phyloP scores from a whole-genome alignment of 2,888 invertebrate species.

The Acrobasis consociella region DNA sequence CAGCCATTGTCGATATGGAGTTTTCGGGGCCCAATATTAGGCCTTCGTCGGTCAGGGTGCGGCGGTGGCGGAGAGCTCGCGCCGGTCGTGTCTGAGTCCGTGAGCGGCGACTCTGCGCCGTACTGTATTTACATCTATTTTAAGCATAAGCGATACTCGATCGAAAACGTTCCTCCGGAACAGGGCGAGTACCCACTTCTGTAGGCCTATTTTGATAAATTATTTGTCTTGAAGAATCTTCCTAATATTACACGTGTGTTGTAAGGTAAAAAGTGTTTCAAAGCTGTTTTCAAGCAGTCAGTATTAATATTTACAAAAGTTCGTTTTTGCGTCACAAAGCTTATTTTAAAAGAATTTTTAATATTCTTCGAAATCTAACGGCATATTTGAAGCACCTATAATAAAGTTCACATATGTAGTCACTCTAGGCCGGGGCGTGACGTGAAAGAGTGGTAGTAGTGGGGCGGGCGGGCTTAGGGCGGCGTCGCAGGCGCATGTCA shows the following conservation, averaged over 20 bases:
- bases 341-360: conserved; percentile 58
- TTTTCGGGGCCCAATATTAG: conserved; percentile 27
- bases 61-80: not conserved
- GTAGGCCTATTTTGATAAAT: conserved; percentile 60
- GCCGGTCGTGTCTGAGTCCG: too few species aligned
- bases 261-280: conserved; percentile 70
- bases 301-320: conserved; percentile 60
- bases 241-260: conserved; percentile 63
- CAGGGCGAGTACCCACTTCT: conserved; percentile 39
- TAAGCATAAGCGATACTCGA: conserved; percentile 50
- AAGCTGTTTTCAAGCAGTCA: conserved; percentile 67
- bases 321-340: conserved; percentile 60
- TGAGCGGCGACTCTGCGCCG: conserved; percentile 37
- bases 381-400: conserved; percentile 48
- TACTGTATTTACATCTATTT: conserved; percentile 45
- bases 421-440: conserved; percentile 37
- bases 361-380: conserved; percentile 49
- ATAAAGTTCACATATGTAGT: conserved; percentile 42
- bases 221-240: conserved; percentile 52
- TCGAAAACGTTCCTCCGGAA: conserved; percentile 39
- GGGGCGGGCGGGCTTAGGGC: conserved; percentile 36
- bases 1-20: conserved; percentile 22
- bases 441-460: conserved; percentile 31
- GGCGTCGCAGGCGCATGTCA: conserved; percentile 43
- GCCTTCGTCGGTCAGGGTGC: conserved; percentile 24